Evolutionary conservation across 2,888 invertebrate species (phyloP).

Genomic region (Eremobia ochroleuca): DNA sequence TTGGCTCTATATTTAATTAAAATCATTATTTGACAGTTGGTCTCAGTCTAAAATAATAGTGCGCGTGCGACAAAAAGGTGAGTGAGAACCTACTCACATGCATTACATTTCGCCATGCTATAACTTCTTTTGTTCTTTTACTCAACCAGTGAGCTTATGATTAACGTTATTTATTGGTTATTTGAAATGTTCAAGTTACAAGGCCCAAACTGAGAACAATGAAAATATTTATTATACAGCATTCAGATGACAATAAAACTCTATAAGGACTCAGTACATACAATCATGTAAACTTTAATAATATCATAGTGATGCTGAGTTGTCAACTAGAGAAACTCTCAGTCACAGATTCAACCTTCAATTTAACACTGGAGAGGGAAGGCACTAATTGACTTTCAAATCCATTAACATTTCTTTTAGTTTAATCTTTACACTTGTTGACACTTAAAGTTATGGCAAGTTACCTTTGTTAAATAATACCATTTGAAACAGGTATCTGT

Average conservation of each 20-base stretch:
- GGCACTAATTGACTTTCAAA: conserved; percentile 20
- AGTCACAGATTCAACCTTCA: conserved; percentile 28
- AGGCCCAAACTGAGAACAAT: neutral
- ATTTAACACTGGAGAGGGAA: neutral
- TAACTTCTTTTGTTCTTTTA: neutral
- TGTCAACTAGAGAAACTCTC: neutral
- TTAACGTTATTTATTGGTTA: neutral
- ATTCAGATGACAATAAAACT: neutral
- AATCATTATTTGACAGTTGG: neutral
- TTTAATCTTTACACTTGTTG: neutral
- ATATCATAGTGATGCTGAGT: neutral
- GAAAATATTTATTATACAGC: neutral
- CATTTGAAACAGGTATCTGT: neutral
- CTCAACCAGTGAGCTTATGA: neutral
- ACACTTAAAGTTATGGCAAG: neutral
- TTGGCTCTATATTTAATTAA: neutral
- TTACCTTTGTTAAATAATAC: neutral
- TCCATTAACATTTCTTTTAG: neutral
- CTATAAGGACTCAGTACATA: too few species aligned
- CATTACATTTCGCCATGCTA: neutral
- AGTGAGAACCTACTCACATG: neutral
- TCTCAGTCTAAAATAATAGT: neutral
- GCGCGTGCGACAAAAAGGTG: neutral
- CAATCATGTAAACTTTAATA: neutral
- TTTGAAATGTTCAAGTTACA: neutral